Percentiles rank a stretch among this genome's conserved stretches.
These are phyloP conservation scores for Echinometra lucunter DNA, from an alignment of 53 echinoderm and acorn worm species.

Conservation along the genomic window DNA sequence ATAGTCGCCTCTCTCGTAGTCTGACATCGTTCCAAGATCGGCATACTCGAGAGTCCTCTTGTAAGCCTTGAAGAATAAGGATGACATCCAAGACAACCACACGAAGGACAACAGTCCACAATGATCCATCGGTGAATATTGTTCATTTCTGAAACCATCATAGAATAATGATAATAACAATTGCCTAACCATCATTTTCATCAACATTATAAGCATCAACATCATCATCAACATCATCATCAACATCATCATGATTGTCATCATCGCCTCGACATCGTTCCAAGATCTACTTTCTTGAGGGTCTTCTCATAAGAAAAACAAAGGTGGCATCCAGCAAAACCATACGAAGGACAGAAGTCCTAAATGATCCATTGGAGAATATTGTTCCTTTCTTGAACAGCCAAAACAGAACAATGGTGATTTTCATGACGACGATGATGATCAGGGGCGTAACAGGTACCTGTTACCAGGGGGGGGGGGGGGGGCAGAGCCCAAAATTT, in stretches of 20 bases:
- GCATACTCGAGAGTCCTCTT: slow-evolving; percentile 74
- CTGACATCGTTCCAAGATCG: slow-evolving; percentile 82
- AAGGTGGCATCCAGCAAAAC: slow-evolving; percentile 83
- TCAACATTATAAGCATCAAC: no score
- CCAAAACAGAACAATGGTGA: no score
- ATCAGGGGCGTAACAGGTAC: no score
- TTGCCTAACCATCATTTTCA: no score
- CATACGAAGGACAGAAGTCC: slow-evolving; percentile 83
- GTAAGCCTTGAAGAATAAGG: slow-evolving; percentile 81
- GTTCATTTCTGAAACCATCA: slow-evolving; percentile 57
- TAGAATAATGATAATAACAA: no score
- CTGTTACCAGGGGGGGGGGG: no score
- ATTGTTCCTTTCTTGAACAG: slow-evolving; percentile 59
- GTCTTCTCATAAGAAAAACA: slow-evolving; percentile 79
- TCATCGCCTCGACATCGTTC: slow-evolving; percentile 83
- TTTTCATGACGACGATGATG: no score
- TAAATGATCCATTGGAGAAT: slow-evolving; percentile 81
- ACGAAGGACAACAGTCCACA: slow-evolving; percentile 81
- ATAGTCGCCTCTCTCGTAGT: slow-evolving; percentile 76
- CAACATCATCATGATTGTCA: slow-evolving; percentile 70
- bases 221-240: no score
- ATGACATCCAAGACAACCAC: slow-evolving; percentile 84
- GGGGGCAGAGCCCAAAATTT: no score
- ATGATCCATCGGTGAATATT: slow-evolving; percentile 83
- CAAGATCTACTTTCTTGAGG: slow-evolving; percentile 78